phyloP scores from a whole-genome alignment of 2,797 vertebrate species.

The Avahi laniger region DNA sequence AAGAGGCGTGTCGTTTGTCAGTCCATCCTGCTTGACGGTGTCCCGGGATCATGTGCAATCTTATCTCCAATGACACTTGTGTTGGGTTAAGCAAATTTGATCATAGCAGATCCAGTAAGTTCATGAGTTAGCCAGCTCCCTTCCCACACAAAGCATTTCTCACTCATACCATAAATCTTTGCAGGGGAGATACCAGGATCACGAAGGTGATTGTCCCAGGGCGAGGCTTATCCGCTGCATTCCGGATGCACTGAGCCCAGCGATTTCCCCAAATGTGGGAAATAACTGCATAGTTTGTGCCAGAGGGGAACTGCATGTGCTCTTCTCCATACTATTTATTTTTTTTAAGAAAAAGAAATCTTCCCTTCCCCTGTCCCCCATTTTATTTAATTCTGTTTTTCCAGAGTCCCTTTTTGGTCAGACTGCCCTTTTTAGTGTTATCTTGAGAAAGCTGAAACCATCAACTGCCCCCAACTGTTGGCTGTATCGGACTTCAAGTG shows the following conservation, averaged over 20 bases:
- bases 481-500: background rate
- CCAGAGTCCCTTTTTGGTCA: background rate
- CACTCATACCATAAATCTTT: background rate
- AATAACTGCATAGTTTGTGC: background rate
- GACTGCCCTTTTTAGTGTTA: background rate
- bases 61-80: conserved; percentile 65
- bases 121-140: background rate
- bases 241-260: background rate
- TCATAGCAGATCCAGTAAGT: background rate
- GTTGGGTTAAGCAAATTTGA: background rate
- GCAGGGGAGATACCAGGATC: background rate
- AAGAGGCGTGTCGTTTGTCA: conserved; percentile 79
- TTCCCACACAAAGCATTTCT: background rate
- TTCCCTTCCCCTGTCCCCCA: background rate
- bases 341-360: background rate
- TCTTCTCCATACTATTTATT: background rate
- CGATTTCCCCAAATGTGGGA: background rate
- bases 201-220: background rate
- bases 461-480: background rate
- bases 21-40: conserved; percentile 74
- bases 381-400: background rate
- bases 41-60: conserved; percentile 73
- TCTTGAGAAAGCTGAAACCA: background rate
- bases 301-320: background rate
- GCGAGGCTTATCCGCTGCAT: background rate